Percentiles rank a stretch among this genome's conserved stretches.
These are phyloP conservation scores for Electrona antarctica DNA, from an alignment of 2,113 vertebrate genomes.

Conservation along the genomic window DNA sequence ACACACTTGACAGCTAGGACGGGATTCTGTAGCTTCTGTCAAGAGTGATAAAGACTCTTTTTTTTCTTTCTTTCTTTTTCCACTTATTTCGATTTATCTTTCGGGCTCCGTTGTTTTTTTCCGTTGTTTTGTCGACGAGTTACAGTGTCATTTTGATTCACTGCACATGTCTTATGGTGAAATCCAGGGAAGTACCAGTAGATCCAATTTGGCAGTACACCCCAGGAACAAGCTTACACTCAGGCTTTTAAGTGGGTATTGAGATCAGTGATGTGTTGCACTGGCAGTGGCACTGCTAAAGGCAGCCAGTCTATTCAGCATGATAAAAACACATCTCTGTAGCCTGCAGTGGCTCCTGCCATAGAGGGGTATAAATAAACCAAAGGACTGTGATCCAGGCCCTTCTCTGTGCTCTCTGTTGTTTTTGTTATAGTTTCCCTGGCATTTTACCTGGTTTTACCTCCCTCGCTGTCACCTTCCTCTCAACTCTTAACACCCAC, in stretches of 20 bases:
- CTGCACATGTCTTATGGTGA: slow-evolving; percentile 46
- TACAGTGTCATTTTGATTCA: slow-evolving; percentile 47
- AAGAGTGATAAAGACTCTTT: slow-evolving; percentile 53
- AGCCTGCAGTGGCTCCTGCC: slow-evolving; percentile 11
- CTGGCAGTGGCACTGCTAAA: slow-evolving; percentile 17
- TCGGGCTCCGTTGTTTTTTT: background rate
- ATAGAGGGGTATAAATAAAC: slow-evolving; percentile 23
- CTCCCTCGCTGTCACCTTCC: slow-evolving; percentile 4
- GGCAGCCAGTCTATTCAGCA: slow-evolving; percentile 1
- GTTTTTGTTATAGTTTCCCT: background rate
- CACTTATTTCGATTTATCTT: slow-evolving; percentile 46
- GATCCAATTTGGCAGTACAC: slow-evolving; percentile 44
- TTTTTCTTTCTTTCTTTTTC: background rate
- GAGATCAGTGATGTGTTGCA: slow-evolving; percentile 10
- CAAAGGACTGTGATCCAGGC: slow-evolving; percentile 19
- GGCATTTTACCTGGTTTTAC: slow-evolving; percentile 23
- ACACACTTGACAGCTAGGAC: slow-evolving; percentile 51
- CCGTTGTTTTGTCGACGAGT: slow-evolving; percentile 33
- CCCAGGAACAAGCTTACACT: slow-evolving; percentile 39
- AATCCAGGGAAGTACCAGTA: slow-evolving; percentile 33
- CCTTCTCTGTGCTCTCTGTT: slow-evolving; percentile 30
- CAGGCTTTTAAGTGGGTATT: slow-evolving; percentile 41
- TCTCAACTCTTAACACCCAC: background rate
- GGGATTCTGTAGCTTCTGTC: slow-evolving; percentile 49
- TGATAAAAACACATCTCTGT: slow-evolving; percentile 34